Base-by-base conservation (phyloP, 2,113 vertebrate species). In the Aegithalos caudatus region DNA sequence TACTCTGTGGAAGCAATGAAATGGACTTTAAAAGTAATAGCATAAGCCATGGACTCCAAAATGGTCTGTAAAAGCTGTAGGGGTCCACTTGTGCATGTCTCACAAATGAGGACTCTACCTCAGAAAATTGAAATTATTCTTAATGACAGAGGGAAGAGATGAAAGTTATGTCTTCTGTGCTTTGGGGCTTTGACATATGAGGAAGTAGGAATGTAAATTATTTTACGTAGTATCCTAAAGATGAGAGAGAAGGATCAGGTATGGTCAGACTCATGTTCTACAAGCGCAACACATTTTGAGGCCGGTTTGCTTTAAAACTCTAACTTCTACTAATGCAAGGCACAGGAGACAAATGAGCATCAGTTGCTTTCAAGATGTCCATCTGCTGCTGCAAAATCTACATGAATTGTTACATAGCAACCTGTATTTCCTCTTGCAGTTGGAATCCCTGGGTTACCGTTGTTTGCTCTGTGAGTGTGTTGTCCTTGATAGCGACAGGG, bases 331-430 rank as follows among this genome's bases (percentile, higher is more conserved):
- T 87, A 92, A 65, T 73, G 28, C 20, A 80, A 58, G 53, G 19
- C 89, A 53, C 15, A 74, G 42, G 53, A 90, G 77, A 73, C 94
- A 97, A 95, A 94, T 78, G 66, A 54, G 62, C 62, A 93, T 61
- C 28, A 67, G 25, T 87, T 93, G 25, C 38, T 77, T 77, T 95
- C 73, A 94, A 89, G 96, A 92, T 69, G 56, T 87, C 95, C 94
- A 96, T 94, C 91, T 97, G 90, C 48, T 96, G 37, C 81, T 85
- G 44, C 50, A 94, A 97, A 92, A 91, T 60, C 86, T 92, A 61
- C 51, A 56, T 78, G 76, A 92, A 93, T 94, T 82, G 33, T 92
- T 91, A 78, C 88, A 94, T 78, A 96, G 94, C 88, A 96, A 92
- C 88, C 82, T 93, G 54, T 50, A 89, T 92, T 92, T 95, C 69